These are phyloP conservation scores for Nothura maculosa DNA, from an alignment of 2,797 vertebrate species.

Conservation along the genomic window DNA sequence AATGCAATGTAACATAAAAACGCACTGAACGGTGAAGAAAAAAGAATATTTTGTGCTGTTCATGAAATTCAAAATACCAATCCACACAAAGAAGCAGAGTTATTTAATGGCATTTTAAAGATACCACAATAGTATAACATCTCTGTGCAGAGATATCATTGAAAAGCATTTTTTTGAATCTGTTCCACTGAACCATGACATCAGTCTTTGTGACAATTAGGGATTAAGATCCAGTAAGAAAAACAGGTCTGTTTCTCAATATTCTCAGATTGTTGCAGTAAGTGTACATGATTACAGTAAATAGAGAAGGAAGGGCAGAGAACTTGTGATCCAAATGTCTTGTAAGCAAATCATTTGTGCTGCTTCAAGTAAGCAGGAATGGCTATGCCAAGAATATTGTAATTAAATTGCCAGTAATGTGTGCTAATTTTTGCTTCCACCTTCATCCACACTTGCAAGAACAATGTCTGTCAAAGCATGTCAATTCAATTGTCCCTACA, in stretches of 20 bases:
- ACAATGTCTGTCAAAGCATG: background rate
- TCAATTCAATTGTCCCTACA: background rate
- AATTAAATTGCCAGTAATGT: background rate
- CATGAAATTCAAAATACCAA: background rate
- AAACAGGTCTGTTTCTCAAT: background rate
- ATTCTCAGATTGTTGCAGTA: too few species aligned
- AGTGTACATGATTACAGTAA: background rate
- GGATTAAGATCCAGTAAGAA: background rate
- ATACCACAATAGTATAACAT: background rate
- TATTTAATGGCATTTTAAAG: background rate
- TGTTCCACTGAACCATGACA: background rate
- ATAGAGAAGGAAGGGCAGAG: background rate
- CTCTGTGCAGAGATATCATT: background rate
- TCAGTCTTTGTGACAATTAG: background rate
- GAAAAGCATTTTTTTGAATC: fast-evolving
- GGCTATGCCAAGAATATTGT: background rate
- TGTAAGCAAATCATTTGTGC: background rate
- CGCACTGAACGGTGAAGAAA: background rate
- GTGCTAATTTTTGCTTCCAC: background rate
- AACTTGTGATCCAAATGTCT: background rate
- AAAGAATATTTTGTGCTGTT: background rate
- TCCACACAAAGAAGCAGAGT: background rate
- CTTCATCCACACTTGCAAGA: background rate
- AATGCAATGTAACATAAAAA: background rate
- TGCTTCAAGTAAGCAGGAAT: background rate